Base-by-base conservation (phyloP, 2,113 vertebrate species). In the Coregonus clupeaformis region DNA sequence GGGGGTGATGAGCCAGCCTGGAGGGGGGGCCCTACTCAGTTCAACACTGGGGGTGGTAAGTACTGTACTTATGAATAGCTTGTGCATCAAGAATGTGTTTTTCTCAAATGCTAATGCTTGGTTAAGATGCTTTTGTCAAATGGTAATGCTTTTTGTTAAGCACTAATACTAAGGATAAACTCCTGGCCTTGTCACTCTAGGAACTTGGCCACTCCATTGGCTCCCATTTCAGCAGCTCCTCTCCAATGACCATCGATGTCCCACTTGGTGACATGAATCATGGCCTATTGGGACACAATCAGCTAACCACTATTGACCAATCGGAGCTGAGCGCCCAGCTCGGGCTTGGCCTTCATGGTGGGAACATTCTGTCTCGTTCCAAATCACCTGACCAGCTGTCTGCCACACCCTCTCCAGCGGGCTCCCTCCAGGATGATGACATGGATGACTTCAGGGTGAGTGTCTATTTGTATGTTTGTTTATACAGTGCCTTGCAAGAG, bases 161-260 rank as follows among this genome's bases (percentile, higher is more conserved):
- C 36, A 9, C 36, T 42, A 42, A 3, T 42, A 7, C 36, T 11
- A 42, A 42, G 36, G 7, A 36, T 9, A 42, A 2, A 0, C 36
- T 42, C 36, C 9, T 42, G 36, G 9, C 36, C 36, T 42, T 42
- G 36, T 42, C 79, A 60, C 30, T 74, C 1, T 80, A 97, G 96
- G 96, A 97, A 81, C 88, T 97, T 81, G 94, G 94, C 2, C 94
- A 93, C 82, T 93, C 95, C 55, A 93, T 93, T 79, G 93, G 93
- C 47, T 95, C 95, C 3, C 95, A 96, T 80, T 97, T 96, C 83
- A 94, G 91, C 68, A 94, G 92, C 86, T 94, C 95, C 6, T 95
- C 96, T 22, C 95, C 96, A 3, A 94, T 96, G 91, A 95, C 96
- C 80, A 96, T 96, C 49, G 95, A 96, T 20, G 95, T 97, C 47